These are phyloP conservation scores for Peribatodes rhomboidaria DNA, from an alignment of 2,888 invertebrate genomes.

Conservation along the genomic window DNA sequence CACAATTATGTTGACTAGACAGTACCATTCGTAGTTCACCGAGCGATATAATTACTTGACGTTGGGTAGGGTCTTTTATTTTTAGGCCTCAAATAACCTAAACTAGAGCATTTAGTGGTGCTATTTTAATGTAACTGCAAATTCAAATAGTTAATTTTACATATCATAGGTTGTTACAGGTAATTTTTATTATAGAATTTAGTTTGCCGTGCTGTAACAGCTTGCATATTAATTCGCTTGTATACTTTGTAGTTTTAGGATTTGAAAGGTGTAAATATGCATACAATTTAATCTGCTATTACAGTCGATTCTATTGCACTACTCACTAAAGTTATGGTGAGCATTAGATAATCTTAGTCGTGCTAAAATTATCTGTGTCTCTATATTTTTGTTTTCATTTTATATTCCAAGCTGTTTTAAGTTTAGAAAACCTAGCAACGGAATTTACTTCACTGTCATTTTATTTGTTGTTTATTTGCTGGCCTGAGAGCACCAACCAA, in stretches of 20 bases:
- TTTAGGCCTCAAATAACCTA: slow-evolving; percentile 68
- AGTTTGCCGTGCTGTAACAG: too few species aligned
- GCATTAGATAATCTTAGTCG: neutral
- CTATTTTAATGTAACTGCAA: neutral
- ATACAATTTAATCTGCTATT: too few species aligned
- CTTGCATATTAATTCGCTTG: too few species aligned
- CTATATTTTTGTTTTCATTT: too few species aligned
- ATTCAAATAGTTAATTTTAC: too few species aligned
- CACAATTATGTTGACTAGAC: slow-evolving; percentile 84
- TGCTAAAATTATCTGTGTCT: neutral
- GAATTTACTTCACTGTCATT: neutral
- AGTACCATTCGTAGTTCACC: slow-evolving; percentile 72
- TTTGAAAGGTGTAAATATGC: too few species aligned
- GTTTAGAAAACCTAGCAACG: neutral
- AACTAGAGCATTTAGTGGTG: slow-evolving; percentile 67
- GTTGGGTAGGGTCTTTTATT: slow-evolving; percentile 65
- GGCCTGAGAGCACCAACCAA: neutral
- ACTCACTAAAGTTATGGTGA: neutral
- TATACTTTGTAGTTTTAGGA: too few species aligned
- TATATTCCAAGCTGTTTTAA: too few species aligned
- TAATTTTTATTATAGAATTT: too few species aligned
- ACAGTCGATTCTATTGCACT: too few species aligned
- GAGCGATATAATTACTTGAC: slow-evolving; percentile 63
- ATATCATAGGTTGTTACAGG: too few species aligned
- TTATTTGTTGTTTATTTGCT: neutral